Conservation (phyloP, 2,797 vertebrate genomes). For the Hyperoplus lanceolatus region DNA sequence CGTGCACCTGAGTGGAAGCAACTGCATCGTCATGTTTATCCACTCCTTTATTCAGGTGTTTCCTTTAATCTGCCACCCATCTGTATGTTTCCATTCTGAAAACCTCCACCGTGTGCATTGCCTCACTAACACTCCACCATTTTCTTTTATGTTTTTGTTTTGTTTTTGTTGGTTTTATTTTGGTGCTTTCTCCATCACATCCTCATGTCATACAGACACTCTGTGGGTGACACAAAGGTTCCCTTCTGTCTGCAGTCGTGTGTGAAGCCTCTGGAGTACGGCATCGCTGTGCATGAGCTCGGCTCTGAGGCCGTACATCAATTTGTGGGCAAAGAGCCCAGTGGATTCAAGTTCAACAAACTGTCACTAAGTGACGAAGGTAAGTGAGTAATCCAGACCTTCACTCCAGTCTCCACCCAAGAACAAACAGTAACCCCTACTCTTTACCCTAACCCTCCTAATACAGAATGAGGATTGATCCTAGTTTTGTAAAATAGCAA, state of each 20-base stretch:
- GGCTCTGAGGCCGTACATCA: conserved; percentile 88
- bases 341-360: conserved; percentile 93
- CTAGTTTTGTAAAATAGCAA: conserved; percentile 1
- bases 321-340: conserved; percentile 93
- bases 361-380: conserved; percentile 91
- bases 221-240: conserved; percentile 90
- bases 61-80: too few relatives aligned
- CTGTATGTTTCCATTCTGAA: conserved; percentile 26
- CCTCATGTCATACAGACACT: conserved; percentile 82
- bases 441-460: too few relatives aligned
- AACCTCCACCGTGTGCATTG: conserved; percentile 19
- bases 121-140: conserved; percentile 44
- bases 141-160: conserved; percentile 13
- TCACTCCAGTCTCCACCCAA: background rate
- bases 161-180: conserved; percentile 12
- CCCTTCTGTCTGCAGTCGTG: conserved; percentile 95
- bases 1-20: too few relatives aligned
- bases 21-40: too few relatives aligned
- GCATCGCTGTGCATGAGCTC: conserved; percentile 89
- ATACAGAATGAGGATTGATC: background rate
- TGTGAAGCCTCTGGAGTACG: conserved; percentile 93
- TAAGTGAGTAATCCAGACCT: conserved; percentile 56
- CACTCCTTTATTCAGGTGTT: too few relatives aligned
- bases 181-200: conserved; percentile 24
- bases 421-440: background rate